Percentiles rank a stretch among this genome's conserved stretches.
These are phyloP conservation scores for Aphaenogaster ashmeadi DNA, from an alignment of 1,140 invertebrate genomes.

Conservation along the genomic window DNA sequence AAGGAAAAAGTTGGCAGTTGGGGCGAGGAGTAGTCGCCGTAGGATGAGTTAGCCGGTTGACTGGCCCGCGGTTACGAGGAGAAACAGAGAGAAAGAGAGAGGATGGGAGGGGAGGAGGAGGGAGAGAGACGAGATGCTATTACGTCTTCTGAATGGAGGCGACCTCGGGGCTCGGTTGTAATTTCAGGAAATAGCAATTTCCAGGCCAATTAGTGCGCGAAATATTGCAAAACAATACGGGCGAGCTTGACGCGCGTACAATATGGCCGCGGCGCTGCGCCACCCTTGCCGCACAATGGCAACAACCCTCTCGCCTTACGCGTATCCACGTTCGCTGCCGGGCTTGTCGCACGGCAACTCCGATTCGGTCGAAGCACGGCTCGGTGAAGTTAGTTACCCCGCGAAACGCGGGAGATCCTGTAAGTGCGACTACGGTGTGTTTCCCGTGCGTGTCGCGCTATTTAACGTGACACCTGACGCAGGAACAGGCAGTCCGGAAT, in stretches of 20 bases:
- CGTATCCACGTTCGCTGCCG: constrained; percentile 14
- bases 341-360: constrained; percentile 26
- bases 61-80: constrained; percentile 22
- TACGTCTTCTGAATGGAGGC: constrained; percentile 65
- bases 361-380: constrained; percentile 15
- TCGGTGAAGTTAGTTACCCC: constrained; percentile 24
- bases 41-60: constrained; percentile 30
- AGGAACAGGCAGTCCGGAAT: neutral
- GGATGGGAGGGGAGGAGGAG: neutral
- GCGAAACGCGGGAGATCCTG: constrained; percentile 7
- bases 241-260: constrained; percentile 72
- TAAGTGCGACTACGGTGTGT: neutral
- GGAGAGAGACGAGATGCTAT: constrained; percentile 40
- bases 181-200: constrained; percentile 79
- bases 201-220: constrained; percentile 81
- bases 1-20: constrained; percentile 26
- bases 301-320: constrained; percentile 23
- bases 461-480: neutral
- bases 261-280: constrained; percentile 63
- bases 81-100: neutral
- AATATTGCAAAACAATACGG: constrained; percentile 82
- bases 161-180: constrained; percentile 67
- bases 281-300: constrained; percentile 39
- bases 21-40: neutral
- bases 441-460: constrained; percentile 18